These are phyloP conservation scores for Proctacanthus coquilletti DNA, from an alignment of 1,140 invertebrate species.

Conservation along the genomic window DNA sequence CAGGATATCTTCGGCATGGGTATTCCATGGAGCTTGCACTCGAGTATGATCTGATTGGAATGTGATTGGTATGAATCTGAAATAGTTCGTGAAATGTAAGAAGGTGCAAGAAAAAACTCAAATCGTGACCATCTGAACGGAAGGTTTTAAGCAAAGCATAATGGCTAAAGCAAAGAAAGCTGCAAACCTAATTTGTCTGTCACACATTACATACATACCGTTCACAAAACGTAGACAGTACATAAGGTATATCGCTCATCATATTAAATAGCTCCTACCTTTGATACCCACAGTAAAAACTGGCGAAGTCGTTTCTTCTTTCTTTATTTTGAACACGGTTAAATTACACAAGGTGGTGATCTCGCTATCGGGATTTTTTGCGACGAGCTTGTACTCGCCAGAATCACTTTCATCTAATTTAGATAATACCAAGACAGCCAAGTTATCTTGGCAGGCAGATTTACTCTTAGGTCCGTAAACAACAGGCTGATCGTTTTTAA, in stretches of 20 bases:
- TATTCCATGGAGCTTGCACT: conserved; percentile 27
- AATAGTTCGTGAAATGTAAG: conserved; percentile 1
- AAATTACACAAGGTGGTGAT: conserved; percentile 25
- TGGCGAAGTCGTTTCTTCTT: conserved; percentile 18
- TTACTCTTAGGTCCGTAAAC: conserved; percentile 29
- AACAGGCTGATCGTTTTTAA: conserved; percentile 39
- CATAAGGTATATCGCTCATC: no score
- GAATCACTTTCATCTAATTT: conserved; percentile 36
- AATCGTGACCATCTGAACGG: no score
- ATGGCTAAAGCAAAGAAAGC: no score
- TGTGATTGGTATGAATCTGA: conserved; percentile 26
- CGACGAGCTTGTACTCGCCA: conserved; percentile 44
- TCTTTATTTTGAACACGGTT: conserved; percentile 22
- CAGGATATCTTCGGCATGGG: conserved; percentile 45
- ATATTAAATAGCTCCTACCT: conserved; percentile 16
- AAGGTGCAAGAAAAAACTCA: background rate
- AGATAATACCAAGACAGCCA: conserved; percentile 47
- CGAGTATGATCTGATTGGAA: conserved; percentile 17
- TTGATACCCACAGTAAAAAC: conserved; percentile 26
- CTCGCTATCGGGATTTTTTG: conserved; percentile 38
- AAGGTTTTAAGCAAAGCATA: no score
- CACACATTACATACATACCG: background rate
- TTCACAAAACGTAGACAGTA: no score
- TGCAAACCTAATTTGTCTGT: no score
- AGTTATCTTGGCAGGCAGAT: conserved; percentile 37